Base-by-base conservation (phyloP, 2,113 vertebrate genomes). In the Calypte anna region DNA sequence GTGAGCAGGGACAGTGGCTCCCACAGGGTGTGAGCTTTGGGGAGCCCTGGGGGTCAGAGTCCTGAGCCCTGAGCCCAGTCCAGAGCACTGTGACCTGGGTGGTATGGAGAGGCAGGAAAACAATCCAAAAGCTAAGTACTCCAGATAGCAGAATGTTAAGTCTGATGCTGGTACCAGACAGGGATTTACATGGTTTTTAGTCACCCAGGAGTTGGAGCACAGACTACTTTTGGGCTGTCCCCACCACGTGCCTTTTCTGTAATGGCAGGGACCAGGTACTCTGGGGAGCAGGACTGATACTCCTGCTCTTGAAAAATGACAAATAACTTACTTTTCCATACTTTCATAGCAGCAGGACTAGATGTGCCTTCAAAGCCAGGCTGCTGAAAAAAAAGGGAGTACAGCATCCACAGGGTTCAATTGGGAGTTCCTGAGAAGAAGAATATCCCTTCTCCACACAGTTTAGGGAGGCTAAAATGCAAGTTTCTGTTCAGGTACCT, bases 41-140 rank as follows among this genome's bases (percentile, higher is more conserved):
- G 43, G 62, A 40, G 40, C 40, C n/a, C 55, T 3, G 2, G 58
- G 51, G 54, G 54, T 24, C 1, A 1, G 36, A 19, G 12, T 92
- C 36, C 48, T 0, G 0, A 57, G 54, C 6, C 18, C 54, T 4
- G 2, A 51, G 43, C 9, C 10, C 53, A 70, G 3, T 21, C 40
- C 8, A 31, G n/a, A 74, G 43, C 24, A 31, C 25, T 0, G 0
- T 24, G 69, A 33, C 50, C 48, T 30, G 12, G n/a, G 55, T 1
- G 1, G 40, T 67, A 33, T 6, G 15, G 55, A 40, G 20, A 81
- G 33, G 61, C n/a, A 66, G 74, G 16, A 72, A 36, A 28, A 22
- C 24, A 19, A 46, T 50, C 38, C 59, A 55, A 44, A 81, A 90
- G 14, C 54, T 74, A 38, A 9, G 43, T 85, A 3, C 80, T 82